These are phyloP conservation scores for Lasioglossum figueresi DNA, from an alignment of 2,888 invertebrate genomes.

Conservation along the genomic window DNA sequence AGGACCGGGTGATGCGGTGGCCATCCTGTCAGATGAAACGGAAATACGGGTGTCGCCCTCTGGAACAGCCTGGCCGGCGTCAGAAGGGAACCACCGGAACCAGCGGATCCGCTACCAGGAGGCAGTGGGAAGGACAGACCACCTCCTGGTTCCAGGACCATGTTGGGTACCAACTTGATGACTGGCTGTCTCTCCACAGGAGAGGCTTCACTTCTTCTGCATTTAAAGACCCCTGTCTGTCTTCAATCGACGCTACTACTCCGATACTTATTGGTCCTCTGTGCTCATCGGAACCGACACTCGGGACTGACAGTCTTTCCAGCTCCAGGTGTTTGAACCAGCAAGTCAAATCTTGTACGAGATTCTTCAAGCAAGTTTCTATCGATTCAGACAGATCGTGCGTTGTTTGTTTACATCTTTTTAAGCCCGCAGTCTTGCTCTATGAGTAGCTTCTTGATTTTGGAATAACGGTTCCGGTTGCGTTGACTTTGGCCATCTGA, in stretches of 20 bases:
- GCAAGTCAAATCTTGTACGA: neutral
- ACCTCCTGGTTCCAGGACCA: constrained; percentile 83
- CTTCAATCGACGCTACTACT: neutral
- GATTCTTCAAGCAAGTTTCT: neutral
- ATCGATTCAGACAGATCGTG: neutral
- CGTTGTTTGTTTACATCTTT: constrained; percentile 38
- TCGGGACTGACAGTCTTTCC: neutral
- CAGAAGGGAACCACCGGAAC: constrained; percentile 78
- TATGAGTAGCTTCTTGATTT: neutral
- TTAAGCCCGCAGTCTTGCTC: neutral
- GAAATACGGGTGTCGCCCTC: constrained; percentile 82
- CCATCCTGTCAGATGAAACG: constrained; percentile 82
- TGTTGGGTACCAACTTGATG: constrained; percentile 82
- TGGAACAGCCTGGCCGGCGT: constrained; percentile 80
- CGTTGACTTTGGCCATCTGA: constrained; percentile 6
- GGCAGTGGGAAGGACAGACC: constrained; percentile 83
- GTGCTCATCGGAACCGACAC: constrained; percentile 16
- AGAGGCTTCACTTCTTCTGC: constrained; percentile 63
- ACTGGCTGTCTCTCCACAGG: constrained; percentile 59
- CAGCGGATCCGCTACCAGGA: constrained; percentile 80
- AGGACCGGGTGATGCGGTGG: constrained; percentile 82
- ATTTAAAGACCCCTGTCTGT: constrained; percentile 48
- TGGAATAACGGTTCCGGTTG: neutral
- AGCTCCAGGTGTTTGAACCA: neutral
- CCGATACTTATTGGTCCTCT: neutral